Base-by-base conservation (phyloP, 1,140 invertebrate genomes). In the Penaeus vannamei region DNA sequence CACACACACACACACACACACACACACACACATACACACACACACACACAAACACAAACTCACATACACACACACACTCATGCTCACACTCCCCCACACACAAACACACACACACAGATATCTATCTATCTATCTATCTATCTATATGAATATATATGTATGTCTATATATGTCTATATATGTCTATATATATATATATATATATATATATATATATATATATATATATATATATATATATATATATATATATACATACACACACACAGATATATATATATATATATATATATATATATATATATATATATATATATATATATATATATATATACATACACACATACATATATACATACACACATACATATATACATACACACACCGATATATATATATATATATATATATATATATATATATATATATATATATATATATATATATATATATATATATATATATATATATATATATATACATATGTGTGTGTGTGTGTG, bases 361-460 rank as follows among this genome's bases (percentile, higher is more conserved):
- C n/a, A 76, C n/a, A 76, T 3, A 8, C n/a, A 76, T 32, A 76
- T 14, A 76, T 32, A 76, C 10, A 19, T 29, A 26, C 4, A 29
- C 10, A 72, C 10, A 72, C 23, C 29, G 3, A 72, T 29, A 72
- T 29, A 72, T 20, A n/a, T 29, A 72, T 29, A 26, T 10, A 26
- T 29, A 26, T 10, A 26, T 29, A 72, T 29, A 72, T 29, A 72
- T 29, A 72, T 29, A 72, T 29, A 72, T 29, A 72, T 29, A 72
- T 29, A 72, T 29, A 76, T 76, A 76, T 26, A 76, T 76, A 76
- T 72, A 72, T 72, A 72, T 72, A 23, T 26, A n/a, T 22, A 14
- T 72, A 72, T 76, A 76, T 36, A 76, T 76, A 76, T 76, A 76
- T 76, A 76, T 76, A 76, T 76, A 76, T 76, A 76, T 76, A 76